phyloP scores from a whole-genome alignment of 2,888 invertebrate species.

The Pandemis corylana region DNA sequence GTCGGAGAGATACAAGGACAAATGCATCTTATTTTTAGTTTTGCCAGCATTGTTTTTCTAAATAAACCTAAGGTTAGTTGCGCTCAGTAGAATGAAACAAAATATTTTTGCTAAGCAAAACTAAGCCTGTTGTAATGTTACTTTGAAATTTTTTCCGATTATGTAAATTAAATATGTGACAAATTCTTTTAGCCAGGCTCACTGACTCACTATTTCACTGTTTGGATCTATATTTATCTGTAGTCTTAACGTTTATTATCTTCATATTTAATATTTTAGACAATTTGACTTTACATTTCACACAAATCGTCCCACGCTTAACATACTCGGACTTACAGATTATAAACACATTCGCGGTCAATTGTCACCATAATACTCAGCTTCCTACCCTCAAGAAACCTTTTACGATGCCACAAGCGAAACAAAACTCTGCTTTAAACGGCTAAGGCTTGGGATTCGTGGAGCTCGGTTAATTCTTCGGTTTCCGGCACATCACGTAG shows the following conservation, averaged over 20 bases:
- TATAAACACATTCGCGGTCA: constrained; percentile 40
- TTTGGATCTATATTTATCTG: no score
- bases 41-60: constrained; percentile 8
- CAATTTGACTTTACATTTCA: neutral
- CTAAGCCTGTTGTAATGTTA: no score
- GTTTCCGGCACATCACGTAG: constrained; percentile 35
- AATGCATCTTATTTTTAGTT: constrained; percentile 26
- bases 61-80: neutral
- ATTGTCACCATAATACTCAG: constrained; percentile 39
- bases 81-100: no score
- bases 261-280: neutral
- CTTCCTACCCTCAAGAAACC: constrained; percentile 35
- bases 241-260: no score
- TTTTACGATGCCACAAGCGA: neutral
- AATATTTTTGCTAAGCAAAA: no score
- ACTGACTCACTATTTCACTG: no score
- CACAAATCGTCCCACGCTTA: neutral
- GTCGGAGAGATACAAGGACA: constrained; percentile 28
- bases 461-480: constrained; percentile 21
- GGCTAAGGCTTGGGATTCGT: neutral
- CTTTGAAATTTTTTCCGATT: no score
- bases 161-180: no score
- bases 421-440: neutral
- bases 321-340: constrained; percentile 28
- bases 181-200: no score